Percentiles rank a stretch among this genome's conserved stretches.
Evolutionary conservation across 2,113 vertebrate genomes (phyloP).

Genomic region (Oceanites oceanicus): DNA sequence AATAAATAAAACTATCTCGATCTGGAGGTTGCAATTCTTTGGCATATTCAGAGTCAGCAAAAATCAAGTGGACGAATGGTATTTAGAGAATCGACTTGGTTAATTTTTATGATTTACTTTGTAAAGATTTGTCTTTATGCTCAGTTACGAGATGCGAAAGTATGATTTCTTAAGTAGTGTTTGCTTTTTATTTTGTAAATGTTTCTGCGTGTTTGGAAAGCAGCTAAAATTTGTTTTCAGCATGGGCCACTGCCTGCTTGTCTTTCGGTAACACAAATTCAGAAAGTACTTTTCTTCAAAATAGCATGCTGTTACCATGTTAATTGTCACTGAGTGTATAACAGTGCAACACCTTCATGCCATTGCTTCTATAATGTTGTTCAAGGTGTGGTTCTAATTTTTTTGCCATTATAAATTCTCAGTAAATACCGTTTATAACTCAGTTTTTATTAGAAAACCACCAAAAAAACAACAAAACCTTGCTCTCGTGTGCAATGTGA

Average conservation of each 20-base stretch:
- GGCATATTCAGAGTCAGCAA: neutral
- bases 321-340: neutral
- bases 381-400: neutral
- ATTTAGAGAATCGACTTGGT: neutral
- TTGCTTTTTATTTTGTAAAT: neutral
- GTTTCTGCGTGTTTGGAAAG: neutral
- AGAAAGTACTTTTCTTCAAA: neutral
- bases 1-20: neutral
- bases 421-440: neutral
- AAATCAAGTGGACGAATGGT: neutral
- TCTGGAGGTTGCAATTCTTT: neutral
- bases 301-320: fast-evolving
- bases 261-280: neutral
- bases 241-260: fast-evolving
- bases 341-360: neutral
- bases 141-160: neutral
- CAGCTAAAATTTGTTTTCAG: neutral
- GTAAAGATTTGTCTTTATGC: neutral
- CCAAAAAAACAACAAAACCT: neutral
- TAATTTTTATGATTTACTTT: neutral
- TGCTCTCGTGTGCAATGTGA: neutral
- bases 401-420: neutral
- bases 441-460: fast-evolving
- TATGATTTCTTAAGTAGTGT: neutral
- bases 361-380: neutral